These are phyloP conservation scores for Celastrina argiolus DNA, from an alignment of 2,888 invertebrate genomes.

Conservation along the genomic window DNA sequence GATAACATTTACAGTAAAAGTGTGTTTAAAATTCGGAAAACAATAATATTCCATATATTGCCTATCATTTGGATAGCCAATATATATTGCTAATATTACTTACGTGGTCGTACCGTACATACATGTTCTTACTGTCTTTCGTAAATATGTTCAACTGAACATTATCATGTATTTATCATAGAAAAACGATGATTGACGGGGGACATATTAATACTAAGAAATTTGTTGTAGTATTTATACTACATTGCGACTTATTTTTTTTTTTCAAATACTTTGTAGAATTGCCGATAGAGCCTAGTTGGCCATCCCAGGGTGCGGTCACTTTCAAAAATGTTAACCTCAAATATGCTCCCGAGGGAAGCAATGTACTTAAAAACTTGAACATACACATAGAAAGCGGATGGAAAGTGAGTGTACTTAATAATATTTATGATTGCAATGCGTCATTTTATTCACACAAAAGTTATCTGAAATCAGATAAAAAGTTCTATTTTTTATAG, in stretches of 20 bases:
- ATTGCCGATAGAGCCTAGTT: conserved; percentile 72
- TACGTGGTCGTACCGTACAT: too few relatives aligned
- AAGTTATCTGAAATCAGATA: conserved; percentile 6
- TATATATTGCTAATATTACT: too few relatives aligned
- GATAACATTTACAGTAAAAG: too few relatives aligned
- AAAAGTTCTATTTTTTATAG: neutral
- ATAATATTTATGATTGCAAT: neutral
- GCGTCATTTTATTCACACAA: neutral
- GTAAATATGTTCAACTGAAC: too few relatives aligned
- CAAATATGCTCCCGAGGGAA: conserved; percentile 79
- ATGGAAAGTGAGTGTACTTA: conserved; percentile 56
- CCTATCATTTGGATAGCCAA: too few relatives aligned
- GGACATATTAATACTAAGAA: too few relatives aligned
- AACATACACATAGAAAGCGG: conserved; percentile 61
- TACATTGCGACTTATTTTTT: too few relatives aligned
- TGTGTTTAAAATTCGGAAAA: too few relatives aligned
- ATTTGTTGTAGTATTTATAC: too few relatives aligned
- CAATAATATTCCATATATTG: too few relatives aligned
- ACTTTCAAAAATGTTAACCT: conserved; percentile 78
- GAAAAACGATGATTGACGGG: neutral
- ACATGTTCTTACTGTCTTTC: too few relatives aligned
- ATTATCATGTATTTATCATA: too few relatives aligned
- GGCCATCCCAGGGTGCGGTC: conserved; percentile 81
- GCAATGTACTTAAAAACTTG: conserved; percentile 79
- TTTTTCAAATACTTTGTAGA: conserved; percentile 43